Conservation (phyloP, 2,113 vertebrate species). For the Mellivora capensis region DNA sequence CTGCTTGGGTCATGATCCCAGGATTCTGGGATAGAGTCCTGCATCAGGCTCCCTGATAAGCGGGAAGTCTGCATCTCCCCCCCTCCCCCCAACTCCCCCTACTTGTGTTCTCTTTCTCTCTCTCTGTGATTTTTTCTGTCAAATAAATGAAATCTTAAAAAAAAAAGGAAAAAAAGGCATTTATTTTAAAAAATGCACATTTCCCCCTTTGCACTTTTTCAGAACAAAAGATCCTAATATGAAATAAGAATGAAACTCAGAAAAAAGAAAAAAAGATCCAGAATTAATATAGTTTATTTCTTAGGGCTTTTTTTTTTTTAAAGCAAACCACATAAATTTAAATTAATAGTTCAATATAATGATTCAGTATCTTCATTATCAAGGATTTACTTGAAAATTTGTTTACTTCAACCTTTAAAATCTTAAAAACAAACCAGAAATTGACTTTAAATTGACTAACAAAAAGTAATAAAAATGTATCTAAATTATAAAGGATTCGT, state of each 20-base stretch:
- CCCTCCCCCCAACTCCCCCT: too few relatives aligned
- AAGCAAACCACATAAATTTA: background rate
- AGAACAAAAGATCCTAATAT: constrained; percentile 1
- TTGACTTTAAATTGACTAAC: background rate
- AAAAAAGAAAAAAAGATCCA: background rate
- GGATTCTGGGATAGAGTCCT: too few relatives aligned
- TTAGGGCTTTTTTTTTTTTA: background rate
- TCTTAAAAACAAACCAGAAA: background rate
- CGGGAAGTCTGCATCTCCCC: too few relatives aligned
- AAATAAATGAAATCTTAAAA: background rate
- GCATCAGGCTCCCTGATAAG: too few relatives aligned
- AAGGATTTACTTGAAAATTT: background rate
- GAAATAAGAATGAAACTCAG: constrained; percentile 15
- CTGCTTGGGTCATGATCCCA: too few relatives aligned
- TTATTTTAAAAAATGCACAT: background rate
- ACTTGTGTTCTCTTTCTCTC: too few relatives aligned
- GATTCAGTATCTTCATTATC: background rate
- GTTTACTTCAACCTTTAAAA: background rate
- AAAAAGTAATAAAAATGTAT: background rate
- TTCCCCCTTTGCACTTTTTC: background rate
- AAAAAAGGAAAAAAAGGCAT: background rate
- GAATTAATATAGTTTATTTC: background rate
- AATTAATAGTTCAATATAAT: background rate
- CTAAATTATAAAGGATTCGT: background rate
- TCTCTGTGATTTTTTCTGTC: too few relatives aligned